Conservation (phyloP, 2,113 vertebrate genomes). For the Sphaerodactylus townsendi region DNA sequence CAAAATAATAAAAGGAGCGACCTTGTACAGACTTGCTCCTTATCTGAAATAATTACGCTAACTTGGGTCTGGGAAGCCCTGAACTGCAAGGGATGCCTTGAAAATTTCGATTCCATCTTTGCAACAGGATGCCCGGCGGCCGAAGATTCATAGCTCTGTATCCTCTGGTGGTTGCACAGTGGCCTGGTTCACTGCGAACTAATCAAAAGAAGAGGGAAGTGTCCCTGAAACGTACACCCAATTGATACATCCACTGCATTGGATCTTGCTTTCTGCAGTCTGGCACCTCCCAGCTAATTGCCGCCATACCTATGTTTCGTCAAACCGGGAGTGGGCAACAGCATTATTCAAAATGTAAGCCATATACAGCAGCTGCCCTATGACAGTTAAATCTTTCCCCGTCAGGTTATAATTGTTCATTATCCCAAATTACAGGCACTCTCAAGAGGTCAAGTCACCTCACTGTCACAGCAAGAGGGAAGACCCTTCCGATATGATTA, state of each 20-base stretch:
- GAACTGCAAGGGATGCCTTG: background rate
- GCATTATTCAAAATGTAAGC: background rate
- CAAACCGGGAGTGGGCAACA: background rate
- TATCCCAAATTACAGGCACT: slow-evolving; percentile 53
- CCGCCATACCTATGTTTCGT: background rate
- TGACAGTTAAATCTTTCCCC: slow-evolving; percentile 19
- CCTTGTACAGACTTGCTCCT: background rate
- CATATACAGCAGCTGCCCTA: background rate
- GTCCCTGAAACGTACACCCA: background rate
- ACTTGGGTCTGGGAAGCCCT: background rate
- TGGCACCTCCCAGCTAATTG: background rate
- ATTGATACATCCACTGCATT: background rate
- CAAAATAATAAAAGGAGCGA: background rate
- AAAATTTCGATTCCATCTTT: background rate
- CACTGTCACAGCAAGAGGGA: slow-evolving; percentile 62
- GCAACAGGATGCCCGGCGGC: background rate
- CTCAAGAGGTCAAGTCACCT: slow-evolving; percentile 42
- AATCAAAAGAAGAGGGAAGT: background rate
- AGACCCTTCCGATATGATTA: slow-evolving; percentile 66
- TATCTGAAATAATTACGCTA: background rate
- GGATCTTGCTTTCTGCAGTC: background rate
- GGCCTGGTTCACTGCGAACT: background rate
- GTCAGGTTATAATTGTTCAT: slow-evolving; percentile 46
- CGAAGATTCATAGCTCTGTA: background rate
- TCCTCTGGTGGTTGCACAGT: background rate